phyloP scores from a whole-genome alignment of 2,797 vertebrate genomes.

The Notolepis coatsorum region DNA sequence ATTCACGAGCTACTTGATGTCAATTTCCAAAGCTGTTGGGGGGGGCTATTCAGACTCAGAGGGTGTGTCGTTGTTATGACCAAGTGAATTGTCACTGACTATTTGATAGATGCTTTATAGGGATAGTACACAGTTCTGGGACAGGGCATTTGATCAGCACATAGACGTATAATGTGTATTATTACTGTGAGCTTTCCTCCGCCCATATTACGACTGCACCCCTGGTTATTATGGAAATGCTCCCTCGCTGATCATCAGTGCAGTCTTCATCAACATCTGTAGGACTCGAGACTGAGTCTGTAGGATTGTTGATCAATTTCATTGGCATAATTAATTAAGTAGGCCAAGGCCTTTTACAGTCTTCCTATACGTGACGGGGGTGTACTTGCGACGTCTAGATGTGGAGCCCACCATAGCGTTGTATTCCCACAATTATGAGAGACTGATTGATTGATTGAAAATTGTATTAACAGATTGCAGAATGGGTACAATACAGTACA shows the following conservation, averaged over 20 bases:
- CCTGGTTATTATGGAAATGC: too few species aligned
- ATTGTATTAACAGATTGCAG: too few species aligned
- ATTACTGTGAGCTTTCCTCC: too few species aligned
- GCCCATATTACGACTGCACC: too few species aligned
- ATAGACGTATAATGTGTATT: too few species aligned
- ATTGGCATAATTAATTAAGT: neutral
- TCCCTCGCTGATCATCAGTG: too few species aligned
- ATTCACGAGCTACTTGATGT: slow-evolving; percentile 16
- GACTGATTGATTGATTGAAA: too few species aligned
- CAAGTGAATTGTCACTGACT: slow-evolving; percentile 64
- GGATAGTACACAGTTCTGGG: neutral
- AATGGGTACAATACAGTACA: too few species aligned
- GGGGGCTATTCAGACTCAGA: slow-evolving; percentile 53
- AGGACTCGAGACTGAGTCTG: neutral
- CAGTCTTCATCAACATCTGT: too few species aligned
- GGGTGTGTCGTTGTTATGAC: slow-evolving; percentile 79
- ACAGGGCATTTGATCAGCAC: neutral
- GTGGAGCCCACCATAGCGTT: neutral
- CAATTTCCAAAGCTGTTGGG: slow-evolving; percentile 27
- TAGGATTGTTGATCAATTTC: neutral
- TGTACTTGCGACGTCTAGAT: neutral
- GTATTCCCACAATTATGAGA: too few species aligned
- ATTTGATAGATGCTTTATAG: slow-evolving; percentile 20
- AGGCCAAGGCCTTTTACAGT: neutral
- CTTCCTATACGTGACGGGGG: neutral